These are phyloP conservation scores for Rhingia rostrata DNA, from an alignment of 2,888 invertebrate species.

Conservation along the genomic window DNA sequence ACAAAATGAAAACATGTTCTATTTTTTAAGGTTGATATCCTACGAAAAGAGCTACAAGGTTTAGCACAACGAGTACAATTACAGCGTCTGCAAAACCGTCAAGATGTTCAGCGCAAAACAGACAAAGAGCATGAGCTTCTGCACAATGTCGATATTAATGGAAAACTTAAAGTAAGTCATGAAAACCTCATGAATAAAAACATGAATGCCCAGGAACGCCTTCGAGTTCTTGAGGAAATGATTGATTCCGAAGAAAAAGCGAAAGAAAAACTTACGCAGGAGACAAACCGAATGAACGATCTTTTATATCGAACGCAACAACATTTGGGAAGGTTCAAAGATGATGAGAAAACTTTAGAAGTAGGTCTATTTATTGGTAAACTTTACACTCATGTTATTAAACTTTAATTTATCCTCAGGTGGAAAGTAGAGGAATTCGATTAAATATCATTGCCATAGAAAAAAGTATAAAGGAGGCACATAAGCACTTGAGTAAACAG, in stretches of 20 bases:
- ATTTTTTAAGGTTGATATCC: constrained; percentile 76
- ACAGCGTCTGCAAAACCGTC: constrained; percentile 80
- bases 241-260: constrained; percentile 79
- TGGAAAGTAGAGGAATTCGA: constrained; percentile 77
- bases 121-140: constrained; percentile 76
- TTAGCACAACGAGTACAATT: constrained; percentile 78
- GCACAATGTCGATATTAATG: constrained; percentile 73
- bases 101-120: constrained; percentile 75
- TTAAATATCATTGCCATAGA: constrained; percentile 76
- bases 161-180: constrained; percentile 77
- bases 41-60: constrained; percentile 81
- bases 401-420: constrained; percentile 65
- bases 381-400: neutral
- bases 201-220: constrained; percentile 79
- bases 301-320: constrained; percentile 80
- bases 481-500: constrained; percentile 84
- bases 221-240: constrained; percentile 81
- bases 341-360: constrained; percentile 77
- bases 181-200: constrained; percentile 78
- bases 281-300: constrained; percentile 79
- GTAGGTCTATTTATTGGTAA: constrained; percentile 58
- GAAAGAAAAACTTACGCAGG: constrained; percentile 77
- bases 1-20: neutral
- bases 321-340: constrained; percentile 78
- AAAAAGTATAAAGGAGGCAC: constrained; percentile 77